Evolutionary conservation across 2,113 vertebrate genomes (phyloP).

Genomic region (Sphaerodactylus townsendi): DNA sequence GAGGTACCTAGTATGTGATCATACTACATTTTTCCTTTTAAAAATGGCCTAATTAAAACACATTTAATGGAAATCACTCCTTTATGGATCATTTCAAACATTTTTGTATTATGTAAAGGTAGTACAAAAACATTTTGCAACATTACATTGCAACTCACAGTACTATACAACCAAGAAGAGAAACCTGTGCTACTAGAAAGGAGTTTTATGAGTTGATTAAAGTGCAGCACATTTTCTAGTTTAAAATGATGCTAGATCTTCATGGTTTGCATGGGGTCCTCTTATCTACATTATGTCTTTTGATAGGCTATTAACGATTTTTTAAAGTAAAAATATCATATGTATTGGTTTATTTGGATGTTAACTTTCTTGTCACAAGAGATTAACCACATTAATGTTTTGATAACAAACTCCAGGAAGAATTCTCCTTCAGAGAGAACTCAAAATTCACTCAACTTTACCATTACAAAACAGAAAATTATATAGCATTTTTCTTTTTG

Average conservation of each 20-base stretch:
- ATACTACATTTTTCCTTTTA: neutral
- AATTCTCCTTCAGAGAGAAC: neutral
- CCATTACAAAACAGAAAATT: neutral
- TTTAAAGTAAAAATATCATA: neutral
- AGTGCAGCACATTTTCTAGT: neutral
- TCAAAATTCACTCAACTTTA: neutral
- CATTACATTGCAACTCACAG: neutral
- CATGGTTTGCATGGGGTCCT: neutral
- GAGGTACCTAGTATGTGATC: neutral
- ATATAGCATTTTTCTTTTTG: neutral
- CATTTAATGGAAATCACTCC: neutral
- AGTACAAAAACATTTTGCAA: neutral
- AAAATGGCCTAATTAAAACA: neutral
- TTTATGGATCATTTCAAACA: neutral
- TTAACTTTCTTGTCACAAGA: neutral
- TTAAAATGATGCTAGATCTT: neutral
- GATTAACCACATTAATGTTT: neutral
- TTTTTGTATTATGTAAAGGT: neutral
- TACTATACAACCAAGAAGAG: neutral
- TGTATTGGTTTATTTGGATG: neutral
- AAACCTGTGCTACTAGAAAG: neutral
- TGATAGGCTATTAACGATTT: neutral
- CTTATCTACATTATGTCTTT: neutral
- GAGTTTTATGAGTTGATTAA: constrained; percentile 2
- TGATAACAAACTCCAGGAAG: neutral